Conservation (phyloP, 2,888 invertebrate genomes). For the Trisateles emortualis region DNA sequence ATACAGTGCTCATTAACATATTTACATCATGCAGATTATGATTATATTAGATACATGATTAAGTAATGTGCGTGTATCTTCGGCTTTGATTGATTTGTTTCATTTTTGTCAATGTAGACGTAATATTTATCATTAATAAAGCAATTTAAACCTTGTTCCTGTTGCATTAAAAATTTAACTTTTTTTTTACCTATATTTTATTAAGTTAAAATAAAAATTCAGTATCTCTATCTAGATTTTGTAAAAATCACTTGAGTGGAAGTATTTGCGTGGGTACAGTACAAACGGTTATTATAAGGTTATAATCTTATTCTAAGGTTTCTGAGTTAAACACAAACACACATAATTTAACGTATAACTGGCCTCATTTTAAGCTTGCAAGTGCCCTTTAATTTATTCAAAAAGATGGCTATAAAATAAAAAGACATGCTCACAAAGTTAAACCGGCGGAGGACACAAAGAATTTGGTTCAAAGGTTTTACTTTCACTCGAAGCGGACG, state of each 20-base stretch:
- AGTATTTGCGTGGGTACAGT: no score
- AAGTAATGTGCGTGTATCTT: not conserved
- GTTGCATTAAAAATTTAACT: no score
- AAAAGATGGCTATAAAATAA: constrained; percentile 41
- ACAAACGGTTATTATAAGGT: constrained; percentile 11
- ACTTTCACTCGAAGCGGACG: constrained; percentile 57
- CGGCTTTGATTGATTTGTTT: not conserved
- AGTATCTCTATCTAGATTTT: no score
- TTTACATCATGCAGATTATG: not conserved
- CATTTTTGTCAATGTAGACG: no score
- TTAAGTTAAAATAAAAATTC: no score
- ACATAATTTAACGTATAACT: constrained; percentile 20
- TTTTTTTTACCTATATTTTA: no score
- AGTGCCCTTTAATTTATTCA: constrained; percentile 50
- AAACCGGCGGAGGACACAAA: constrained; percentile 51
- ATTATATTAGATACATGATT: not conserved
- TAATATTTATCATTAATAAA: no score
- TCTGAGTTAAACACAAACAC: constrained; percentile 13
- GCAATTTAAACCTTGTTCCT: no score
- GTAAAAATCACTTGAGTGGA: no score
- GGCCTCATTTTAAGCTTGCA: constrained; percentile 40
- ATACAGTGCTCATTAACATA: not conserved
- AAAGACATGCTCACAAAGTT: constrained; percentile 45
- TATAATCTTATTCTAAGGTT: constrained; percentile 16
- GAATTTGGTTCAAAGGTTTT: constrained; percentile 51